A percentile compares a stretch with the other conserved stretches of the same genome.
phyloP scores from a whole-genome alignment of 1,140 invertebrate species.

The Bombus huntii region DNA sequence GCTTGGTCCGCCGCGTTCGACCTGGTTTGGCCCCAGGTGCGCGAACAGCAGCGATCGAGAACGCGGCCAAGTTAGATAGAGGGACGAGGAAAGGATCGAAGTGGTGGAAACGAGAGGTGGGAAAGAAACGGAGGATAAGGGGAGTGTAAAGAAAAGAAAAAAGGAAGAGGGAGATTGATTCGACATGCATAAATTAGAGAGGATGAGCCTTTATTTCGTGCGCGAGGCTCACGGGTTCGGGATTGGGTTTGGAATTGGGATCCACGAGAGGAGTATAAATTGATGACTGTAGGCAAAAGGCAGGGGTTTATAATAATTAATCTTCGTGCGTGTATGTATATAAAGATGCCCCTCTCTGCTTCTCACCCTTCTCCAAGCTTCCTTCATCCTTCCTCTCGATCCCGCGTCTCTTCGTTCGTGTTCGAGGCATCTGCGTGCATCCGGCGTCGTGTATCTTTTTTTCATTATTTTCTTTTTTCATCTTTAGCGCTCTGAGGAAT shows the following conservation, averaged over 20 bases:
- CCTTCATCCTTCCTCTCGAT: conserved; percentile 11
- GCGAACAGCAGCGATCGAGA: conserved; percentile 39
- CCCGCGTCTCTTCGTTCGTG: neutral
- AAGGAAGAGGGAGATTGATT: conserved; percentile 75
- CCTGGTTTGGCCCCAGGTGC: conserved; percentile 69
- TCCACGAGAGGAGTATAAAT: conserved; percentile 76
- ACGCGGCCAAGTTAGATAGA: neutral
- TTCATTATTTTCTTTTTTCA: neutral
- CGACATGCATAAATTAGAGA: conserved; percentile 82
- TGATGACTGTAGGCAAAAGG: conserved; percentile 81
- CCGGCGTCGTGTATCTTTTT: neutral
- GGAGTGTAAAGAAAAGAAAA: conserved; percentile 17
- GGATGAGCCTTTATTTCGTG: conserved; percentile 79
- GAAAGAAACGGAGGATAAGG: conserved; percentile 25
- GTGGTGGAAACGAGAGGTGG: conserved; percentile 28
- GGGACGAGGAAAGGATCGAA: conserved; percentile 32
- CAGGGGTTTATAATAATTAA: conserved; percentile 82
- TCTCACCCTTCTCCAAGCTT: conserved; percentile 19
- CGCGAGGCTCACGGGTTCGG: conserved; percentile 69
- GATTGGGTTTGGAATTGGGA: conserved; percentile 77
- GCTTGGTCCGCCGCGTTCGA: conserved; percentile 47
- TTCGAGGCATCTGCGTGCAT: conserved; percentile 70
- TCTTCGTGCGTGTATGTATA: conserved; percentile 74
- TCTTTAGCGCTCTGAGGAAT: neutral
- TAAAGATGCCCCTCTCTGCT: conserved; percentile 12